phyloP scores from a whole-genome alignment of 2,888 invertebrate species.

The Trilocha varians region DNA sequence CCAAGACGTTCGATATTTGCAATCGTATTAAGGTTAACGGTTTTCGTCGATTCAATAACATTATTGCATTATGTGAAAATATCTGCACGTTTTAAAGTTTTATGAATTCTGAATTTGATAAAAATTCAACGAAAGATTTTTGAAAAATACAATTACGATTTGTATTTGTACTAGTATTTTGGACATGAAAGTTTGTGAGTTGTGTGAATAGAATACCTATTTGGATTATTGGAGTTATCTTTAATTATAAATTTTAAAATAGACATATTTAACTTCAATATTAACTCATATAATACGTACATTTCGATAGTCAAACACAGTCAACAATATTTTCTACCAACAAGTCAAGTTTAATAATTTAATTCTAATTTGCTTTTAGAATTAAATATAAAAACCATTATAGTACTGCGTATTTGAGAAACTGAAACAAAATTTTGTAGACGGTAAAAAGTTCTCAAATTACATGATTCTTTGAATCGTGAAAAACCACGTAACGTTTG shows the following conservation, averaged over 20 bases:
- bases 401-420: background rate
- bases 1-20: slow-evolving; percentile 42
- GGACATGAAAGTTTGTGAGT: too few relatives aligned
- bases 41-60: background rate
- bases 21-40: slow-evolving; percentile 28
- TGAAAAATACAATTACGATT: too few relatives aligned
- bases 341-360: slow-evolving; percentile 5
- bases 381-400: slow-evolving; percentile 8
- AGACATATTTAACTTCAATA: too few relatives aligned
- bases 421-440: background rate
- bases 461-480: background rate
- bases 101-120: too few relatives aligned
- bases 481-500: background rate
- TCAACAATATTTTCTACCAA: slow-evolving; percentile 8
- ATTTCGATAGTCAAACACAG: background rate
- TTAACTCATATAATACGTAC: too few relatives aligned
- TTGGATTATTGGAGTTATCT: too few relatives aligned
- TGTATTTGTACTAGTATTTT: too few relatives aligned
- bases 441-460: background rate
- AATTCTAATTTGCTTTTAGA: slow-evolving; percentile 5
- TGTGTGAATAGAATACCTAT: too few relatives aligned
- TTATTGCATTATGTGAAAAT: background rate
- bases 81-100: background rate
- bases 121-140: too few relatives aligned
- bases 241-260: too few relatives aligned